These are phyloP conservation scores for Scaptomyza tumidula DNA, from an alignment of 2,888 invertebrate genomes.

Conservation along the genomic window DNA sequence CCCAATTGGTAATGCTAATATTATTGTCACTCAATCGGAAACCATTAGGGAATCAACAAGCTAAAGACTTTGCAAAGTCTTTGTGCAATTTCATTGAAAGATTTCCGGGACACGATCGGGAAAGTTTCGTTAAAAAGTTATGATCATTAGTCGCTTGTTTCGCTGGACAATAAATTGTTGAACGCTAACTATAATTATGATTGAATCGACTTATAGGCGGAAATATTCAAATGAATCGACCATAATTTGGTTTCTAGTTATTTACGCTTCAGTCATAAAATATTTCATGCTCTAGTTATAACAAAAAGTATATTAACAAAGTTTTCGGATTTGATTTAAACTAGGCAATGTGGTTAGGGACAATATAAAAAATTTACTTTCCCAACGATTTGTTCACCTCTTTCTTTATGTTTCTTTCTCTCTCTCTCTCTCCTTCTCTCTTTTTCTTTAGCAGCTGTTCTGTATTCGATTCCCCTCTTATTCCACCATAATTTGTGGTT, in stretches of 20 bases:
- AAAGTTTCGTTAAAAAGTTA: slow-evolving; percentile 5
- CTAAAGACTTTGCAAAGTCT: not conserved
- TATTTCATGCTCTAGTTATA: slow-evolving; percentile 67
- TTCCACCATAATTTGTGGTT: slow-evolving; percentile 33
- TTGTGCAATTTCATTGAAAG: slow-evolving; percentile 1
- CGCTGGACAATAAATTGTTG: slow-evolving; percentile 17
- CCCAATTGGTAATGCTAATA: slow-evolving; percentile 23
- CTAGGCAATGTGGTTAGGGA: slow-evolving; percentile 31
- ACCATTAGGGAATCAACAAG: slow-evolving; percentile 9
- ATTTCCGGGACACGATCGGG: slow-evolving; percentile 24
- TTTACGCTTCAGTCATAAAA: slow-evolving; percentile 10
- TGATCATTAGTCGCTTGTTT: slow-evolving; percentile 1
- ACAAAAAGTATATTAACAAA: slow-evolving; percentile 30
- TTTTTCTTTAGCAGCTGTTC: slow-evolving; percentile 26
- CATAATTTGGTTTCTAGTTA: not conserved
- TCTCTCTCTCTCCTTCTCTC: not conserved
- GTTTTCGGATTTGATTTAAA: slow-evolving; percentile 13
- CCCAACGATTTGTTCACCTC: slow-evolving; percentile 47
- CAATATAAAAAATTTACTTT: slow-evolving; percentile 38
- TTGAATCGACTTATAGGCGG: slow-evolving; percentile 13
- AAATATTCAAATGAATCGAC: slow-evolving; percentile 32
- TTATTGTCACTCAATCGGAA: slow-evolving; percentile 16
- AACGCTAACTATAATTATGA: slow-evolving; percentile 20
- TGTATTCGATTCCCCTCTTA: slow-evolving; percentile 11
- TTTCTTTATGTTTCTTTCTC: not conserved